Evolutionary conservation across 2,797 vertebrate species (phyloP), one percentile per base, ranked within the genome.

Genomic region (Lacerta viridis): DNA sequence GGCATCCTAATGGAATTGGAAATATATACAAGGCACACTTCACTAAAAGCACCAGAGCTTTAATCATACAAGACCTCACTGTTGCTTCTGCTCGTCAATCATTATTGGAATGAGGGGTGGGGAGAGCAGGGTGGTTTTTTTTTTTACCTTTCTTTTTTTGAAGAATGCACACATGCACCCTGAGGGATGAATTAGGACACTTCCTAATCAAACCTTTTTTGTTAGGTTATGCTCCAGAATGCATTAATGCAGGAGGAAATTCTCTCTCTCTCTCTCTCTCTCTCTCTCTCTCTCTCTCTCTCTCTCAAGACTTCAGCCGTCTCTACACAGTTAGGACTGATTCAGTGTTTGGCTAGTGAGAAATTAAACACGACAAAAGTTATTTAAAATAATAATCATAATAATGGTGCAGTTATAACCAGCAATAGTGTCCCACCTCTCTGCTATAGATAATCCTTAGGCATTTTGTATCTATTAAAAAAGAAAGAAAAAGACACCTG

Each of bases 31-130:
- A 29, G 33, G 41, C 69, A n/a, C 1, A 2, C 46, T 84, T 80
- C 66, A 64, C 80, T 72, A 82, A 90, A 83, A 59, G 77, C 76
- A 39, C 25, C 75, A 17, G 82, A 66, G 66, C 59, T 83, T 87
- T 84, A 50, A 64, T 79, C 50, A 25, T 78, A 3, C 27, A 25
- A 84, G 55, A 50, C 68, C 85, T 61, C 3, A 11, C 13, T 46
- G 59, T 41, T 18, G 50, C 27, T 23, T 36, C 50, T 46, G 29
- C 74, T 59, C 7, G 59, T 72, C 86, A 55, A 17, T 66, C 41
- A 66, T 79, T 80, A 41, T 27, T 27, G 76, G 61, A 64, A 74
- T 66, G 27, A 61, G 23, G 46, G 20, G 23, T 7, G 7, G n/a
- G 39, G 23, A 41, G 43, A 29, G 3, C 8, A 27, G 11, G 13